Evolutionary conservation across 2,113 vertebrate species (phyloP).

Genomic region (Cygnus buccinator): DNA sequence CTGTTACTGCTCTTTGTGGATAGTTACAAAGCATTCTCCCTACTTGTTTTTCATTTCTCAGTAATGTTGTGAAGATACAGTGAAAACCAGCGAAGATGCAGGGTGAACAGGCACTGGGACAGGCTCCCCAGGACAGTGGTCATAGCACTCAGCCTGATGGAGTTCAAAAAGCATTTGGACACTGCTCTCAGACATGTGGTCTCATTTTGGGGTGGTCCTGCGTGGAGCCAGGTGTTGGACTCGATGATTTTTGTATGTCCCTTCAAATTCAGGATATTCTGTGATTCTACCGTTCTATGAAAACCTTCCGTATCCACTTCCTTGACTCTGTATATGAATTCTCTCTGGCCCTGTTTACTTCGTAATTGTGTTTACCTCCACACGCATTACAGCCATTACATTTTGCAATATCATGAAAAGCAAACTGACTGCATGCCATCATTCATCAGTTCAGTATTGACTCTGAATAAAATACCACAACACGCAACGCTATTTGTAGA

Average conservation of each 20-base stretch:
- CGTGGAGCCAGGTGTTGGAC: too few relatives aligned
- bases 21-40: neutral
- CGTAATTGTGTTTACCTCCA: neutral
- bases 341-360: neutral
- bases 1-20: neutral
- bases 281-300: neutral
- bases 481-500: neutral
- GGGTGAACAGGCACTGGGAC: too few relatives aligned
- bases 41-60: neutral
- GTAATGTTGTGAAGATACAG: neutral
- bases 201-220: too few relatives aligned
- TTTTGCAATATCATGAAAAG: neutral
- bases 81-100: neutral
- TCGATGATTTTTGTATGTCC: too few relatives aligned
- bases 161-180: too few relatives aligned
- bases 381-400: neutral
- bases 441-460: neutral
- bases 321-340: neutral
- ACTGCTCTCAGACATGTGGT: too few relatives aligned
- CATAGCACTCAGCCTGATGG: too few relatives aligned
- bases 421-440: neutral
- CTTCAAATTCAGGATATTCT: too few relatives aligned
- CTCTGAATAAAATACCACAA: neutral
- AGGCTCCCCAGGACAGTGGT: too few relatives aligned
- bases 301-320: neutral